Percentiles rank a stretch among this genome's conserved stretches.
Evolutionary conservation across 2,113 vertebrate genomes (phyloP).

Genomic region (Polypterus bichir): DNA sequence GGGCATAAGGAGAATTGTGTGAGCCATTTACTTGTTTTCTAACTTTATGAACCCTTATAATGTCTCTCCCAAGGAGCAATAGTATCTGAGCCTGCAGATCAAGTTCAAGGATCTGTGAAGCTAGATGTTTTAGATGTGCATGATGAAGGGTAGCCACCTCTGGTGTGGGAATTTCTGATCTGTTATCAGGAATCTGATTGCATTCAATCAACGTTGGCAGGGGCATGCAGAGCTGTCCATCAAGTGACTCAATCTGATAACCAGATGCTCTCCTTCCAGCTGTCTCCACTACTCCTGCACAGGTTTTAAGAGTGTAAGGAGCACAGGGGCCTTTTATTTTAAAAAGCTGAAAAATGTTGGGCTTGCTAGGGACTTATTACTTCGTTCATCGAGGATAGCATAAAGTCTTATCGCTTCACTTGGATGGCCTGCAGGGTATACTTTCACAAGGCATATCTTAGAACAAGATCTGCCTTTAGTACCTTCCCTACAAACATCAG

Average conservation of each 20-base stretch:
- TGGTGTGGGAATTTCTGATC: neutral
- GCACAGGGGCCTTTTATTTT: neutral
- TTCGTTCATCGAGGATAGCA: neutral
- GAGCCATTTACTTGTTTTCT: neutral
- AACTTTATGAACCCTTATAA: neutral
- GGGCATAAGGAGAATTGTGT: neutral
- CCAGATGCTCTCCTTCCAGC: neutral
- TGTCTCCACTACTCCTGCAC: neutral
- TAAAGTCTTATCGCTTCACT: neutral
- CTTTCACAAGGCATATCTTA: neutral
- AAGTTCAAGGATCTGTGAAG: neutral
- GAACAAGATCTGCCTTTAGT: neutral
- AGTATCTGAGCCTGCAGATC: neutral
- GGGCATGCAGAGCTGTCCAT: neutral
- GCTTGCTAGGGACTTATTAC: neutral
- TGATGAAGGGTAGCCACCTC: neutral
- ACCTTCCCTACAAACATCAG: neutral
- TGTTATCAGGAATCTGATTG: neutral
- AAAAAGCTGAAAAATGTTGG: neutral
- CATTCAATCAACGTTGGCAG: neutral
- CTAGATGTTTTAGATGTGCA: neutral
- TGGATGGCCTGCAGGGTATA: neutral
- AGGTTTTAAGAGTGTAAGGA: neutral
- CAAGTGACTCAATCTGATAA: neutral
- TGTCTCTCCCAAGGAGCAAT: neutral